A percentile compares a stretch with the other conserved stretches of the same genome.
phyloP scores from a whole-genome alignment of 2,888 invertebrate genomes.

The Timema cristinae region DNA sequence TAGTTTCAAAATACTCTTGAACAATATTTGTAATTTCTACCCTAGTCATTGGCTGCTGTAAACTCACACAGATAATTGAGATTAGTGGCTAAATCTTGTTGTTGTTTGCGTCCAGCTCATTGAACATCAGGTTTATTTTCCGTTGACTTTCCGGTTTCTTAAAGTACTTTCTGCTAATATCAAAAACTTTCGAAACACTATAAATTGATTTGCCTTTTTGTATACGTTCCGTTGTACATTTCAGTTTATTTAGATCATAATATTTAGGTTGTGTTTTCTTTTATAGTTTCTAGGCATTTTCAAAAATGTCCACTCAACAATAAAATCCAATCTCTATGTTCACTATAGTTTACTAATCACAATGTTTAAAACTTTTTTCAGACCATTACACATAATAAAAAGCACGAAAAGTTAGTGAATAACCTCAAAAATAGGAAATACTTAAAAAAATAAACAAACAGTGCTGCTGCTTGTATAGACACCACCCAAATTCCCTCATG shows the following conservation, averaged over 20 bases:
- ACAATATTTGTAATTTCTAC: slow-evolving; percentile 2
- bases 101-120: slow-evolving; percentile 9
- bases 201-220: slow-evolving; percentile 10
- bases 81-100: slow-evolving; percentile 11
- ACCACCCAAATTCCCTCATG: slow-evolving; percentile 2
- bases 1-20: slow-evolving; percentile 8
- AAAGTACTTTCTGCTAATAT: slow-evolving; percentile 6
- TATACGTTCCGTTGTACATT: slow-evolving; percentile 2
- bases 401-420: not conserved
- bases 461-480: not conserved
- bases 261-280: slow-evolving; percentile 13
- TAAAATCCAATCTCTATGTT: not conserved
- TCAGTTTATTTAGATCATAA: slow-evolving; percentile 14
- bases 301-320: not conserved
- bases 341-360: not conserved
- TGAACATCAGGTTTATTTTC: slow-evolving; percentile 9
- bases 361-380: not conserved
- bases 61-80: slow-evolving; percentile 2
- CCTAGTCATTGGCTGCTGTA: slow-evolving; percentile 9
- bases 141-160: slow-evolving; percentile 5
- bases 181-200: slow-evolving; percentile 10
- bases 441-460: not conserved
- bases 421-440: slow-evolving; percentile 5
- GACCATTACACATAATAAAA: slow-evolving; percentile 8
- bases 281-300: slow-evolving; percentile 12